Conservation (phyloP, 2,888 invertebrate species). For the Acanthococcus lagerstroemiae region DNA sequence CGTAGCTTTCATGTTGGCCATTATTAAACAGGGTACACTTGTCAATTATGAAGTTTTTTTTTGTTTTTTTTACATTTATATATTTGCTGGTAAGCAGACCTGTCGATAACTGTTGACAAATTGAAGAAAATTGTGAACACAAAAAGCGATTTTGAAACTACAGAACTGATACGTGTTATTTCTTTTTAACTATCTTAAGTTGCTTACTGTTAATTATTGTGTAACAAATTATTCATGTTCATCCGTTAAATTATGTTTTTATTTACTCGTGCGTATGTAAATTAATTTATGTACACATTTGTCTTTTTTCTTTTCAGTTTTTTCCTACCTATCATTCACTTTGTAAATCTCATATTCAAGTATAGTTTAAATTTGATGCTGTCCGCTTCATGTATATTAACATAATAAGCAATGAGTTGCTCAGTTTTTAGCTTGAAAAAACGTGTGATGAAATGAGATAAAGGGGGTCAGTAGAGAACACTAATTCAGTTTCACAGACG, state of each 20-base stretch:
- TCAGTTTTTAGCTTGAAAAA: no score
- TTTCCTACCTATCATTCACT: background rate
- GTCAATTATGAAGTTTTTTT: no score
- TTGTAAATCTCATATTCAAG: background rate
- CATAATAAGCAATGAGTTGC: no score
- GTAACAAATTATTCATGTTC: background rate
- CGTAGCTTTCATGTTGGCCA: no score
- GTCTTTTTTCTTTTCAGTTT: background rate
- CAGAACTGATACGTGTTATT: background rate
- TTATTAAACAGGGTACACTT: no score
- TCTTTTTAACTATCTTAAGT: background rate
- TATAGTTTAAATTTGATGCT: background rate
- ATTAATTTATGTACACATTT: background rate
- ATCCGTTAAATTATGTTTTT: background rate
- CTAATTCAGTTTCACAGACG: no score
- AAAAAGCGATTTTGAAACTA: background rate
- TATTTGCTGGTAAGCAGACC: no score
- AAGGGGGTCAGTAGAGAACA: no score
- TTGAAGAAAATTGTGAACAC: background rate
- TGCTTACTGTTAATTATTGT: background rate
- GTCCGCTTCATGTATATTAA: no score
- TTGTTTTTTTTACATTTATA: no score
- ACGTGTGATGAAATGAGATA: no score
- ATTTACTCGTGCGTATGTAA: background rate
- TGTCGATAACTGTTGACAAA: no score